A percentile compares a stretch with the other conserved stretches of the same genome.
Conservation (phyloP, 2,888 invertebrate genomes). For the Serrognathus titanus region DNA sequence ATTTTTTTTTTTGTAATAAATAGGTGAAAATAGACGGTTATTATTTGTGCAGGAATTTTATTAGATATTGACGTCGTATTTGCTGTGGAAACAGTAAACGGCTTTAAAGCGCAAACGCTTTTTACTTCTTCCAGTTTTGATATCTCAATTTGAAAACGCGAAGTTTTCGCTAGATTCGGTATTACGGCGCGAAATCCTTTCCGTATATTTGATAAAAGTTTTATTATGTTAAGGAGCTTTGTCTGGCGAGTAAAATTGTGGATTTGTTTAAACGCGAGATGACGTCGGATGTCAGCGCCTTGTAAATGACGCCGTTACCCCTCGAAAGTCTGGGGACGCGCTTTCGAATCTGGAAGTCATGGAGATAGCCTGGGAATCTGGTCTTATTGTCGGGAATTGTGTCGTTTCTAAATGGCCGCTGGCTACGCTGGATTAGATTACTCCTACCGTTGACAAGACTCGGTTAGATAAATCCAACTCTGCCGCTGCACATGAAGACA, state of each 20-base stretch:
- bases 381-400: slow-evolving; percentile 24
- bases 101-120: no score
- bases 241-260: slow-evolving; percentile 6
- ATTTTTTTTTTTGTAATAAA: no score
- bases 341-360: slow-evolving; percentile 7
- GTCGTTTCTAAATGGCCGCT: slow-evolving; percentile 36
- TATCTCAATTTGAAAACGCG: no score
- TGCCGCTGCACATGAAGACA: slow-evolving; percentile 23
- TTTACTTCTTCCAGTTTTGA: no score
- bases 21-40: no score
- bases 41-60: no score
- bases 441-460: slow-evolving; percentile 26
- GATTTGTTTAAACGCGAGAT: slow-evolving; percentile 23
- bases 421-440: slow-evolving; percentile 38
- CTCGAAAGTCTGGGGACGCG: not conserved
- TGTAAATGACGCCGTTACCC: slow-evolving; percentile 9
- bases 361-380: slow-evolving; percentile 16
- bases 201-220: not conserved
- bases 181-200: no score
- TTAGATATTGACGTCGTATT: no score
- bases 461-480: slow-evolving; percentile 16
- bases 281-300: slow-evolving; percentile 22
- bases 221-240: slow-evolving; percentile 8
- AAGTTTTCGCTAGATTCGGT: no score
- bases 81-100: no score